phyloP scores from a whole-genome alignment of 2,888 invertebrate species.

The Tipula unca region DNA sequence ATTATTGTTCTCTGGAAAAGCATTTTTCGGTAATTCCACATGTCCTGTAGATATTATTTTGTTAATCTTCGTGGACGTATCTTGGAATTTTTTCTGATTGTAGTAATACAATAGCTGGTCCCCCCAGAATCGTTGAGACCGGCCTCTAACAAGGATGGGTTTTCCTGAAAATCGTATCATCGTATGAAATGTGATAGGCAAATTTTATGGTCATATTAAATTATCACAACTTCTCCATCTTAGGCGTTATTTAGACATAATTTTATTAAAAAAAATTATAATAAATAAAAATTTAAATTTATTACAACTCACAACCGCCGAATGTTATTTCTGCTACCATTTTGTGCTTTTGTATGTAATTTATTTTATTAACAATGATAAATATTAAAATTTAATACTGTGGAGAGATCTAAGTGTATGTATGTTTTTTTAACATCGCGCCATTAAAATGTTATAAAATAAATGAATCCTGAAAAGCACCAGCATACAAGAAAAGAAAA shows the following conservation, averaged over 20 bases:
- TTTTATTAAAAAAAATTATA: no score
- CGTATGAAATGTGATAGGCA: not conserved
- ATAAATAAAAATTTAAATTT: not conserved
- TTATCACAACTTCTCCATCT: not conserved
- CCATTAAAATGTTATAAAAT: not conserved
- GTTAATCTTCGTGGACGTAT: no score
- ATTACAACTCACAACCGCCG: not conserved
- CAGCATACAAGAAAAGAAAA: not conserved
- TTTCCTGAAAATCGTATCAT: no score
- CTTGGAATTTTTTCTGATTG: no score
- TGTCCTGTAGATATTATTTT: no score
- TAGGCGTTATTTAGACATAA: not conserved
- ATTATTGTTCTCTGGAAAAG: no score
- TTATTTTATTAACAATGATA: conserved; percentile 8
- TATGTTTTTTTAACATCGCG: not conserved
- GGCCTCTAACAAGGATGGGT: no score
- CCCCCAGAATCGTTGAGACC: no score
- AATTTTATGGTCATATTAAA: not conserved
- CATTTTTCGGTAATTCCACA: no score
- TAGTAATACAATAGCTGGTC: no score
- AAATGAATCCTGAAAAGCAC: not conserved
- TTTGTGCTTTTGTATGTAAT: not conserved
- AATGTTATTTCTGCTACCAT: not conserved
- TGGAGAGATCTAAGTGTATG: not conserved
- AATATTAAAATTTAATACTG: conserved; percentile 8